Evolutionary conservation across 2,797 vertebrate genomes (phyloP), one percentile per base, ranked within the genome.

Genomic region (Lagocephalus sceleratus): DNA sequence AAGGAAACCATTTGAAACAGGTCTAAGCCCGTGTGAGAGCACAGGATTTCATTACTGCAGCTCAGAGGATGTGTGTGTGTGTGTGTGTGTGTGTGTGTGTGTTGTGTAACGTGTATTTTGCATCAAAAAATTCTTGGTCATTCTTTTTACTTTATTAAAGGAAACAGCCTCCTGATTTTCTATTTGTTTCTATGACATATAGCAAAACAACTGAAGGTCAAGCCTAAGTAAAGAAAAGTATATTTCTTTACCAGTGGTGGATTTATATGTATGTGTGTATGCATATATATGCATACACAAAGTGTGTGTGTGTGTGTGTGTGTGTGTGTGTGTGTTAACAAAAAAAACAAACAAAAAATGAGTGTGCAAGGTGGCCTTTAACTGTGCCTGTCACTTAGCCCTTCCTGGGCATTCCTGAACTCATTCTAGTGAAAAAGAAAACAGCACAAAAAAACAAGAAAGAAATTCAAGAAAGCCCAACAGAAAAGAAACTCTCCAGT

Each of bases 11-110:
- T 78, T 67, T 81, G 77, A 81, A 81, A 81, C 60, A 64, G 71
- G 60, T 68, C 60, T 81, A 81, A 87, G 71, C 71, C 64, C 51
- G 50, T 71, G 60, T 75, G 69, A 79, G 76, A 68, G 72, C 35
- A 45, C 57, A 71, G 69, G 62, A 81, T 84, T 88, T 85, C 69
- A 86, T 85, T 78, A 83, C 57, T 59, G 66, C 51, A 45, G 63
- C 64, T 64, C 59, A 63, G 9, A 3, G 47, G 47, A 58, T 64
- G 54, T 57, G 47, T 10, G 17, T 22, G 25, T 22, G 21, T 41
- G 19, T 41, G 15, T 26, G 26, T 49, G 32, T 41, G 20, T 54
- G 21, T 26, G 38, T 42, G 39, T 38, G 42, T 8, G 6, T 22
- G 19, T 10, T 11, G 20, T 43, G 48, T 7, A 9, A 9, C 9